phyloP scores from a whole-genome alignment of 1,140 invertebrate species.

The Orius insidiosus region DNA sequence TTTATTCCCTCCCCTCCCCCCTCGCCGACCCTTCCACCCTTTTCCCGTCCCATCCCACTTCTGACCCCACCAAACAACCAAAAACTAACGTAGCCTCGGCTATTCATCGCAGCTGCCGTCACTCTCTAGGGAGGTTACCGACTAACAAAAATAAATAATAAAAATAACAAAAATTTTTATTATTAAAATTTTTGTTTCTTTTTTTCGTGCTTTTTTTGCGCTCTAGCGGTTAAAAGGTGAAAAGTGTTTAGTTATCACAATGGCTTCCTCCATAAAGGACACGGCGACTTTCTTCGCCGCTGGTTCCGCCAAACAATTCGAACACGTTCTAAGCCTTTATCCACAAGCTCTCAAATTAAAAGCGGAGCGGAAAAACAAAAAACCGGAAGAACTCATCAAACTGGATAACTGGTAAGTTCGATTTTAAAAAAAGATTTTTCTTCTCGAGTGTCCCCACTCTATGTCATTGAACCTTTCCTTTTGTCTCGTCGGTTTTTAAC shows the following conservation, averaged over 20 bases:
- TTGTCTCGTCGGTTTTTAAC: conserved; percentile 11
- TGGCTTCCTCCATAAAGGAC: conserved; percentile 70
- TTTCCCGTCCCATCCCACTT: not conserved
- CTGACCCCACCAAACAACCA: not conserved
- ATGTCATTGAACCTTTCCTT: conserved; percentile 31
- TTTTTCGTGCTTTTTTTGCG: not conserved
- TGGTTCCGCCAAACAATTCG: conserved; percentile 69
- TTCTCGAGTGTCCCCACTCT: not conserved
- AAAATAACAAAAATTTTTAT: not conserved
- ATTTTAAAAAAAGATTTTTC: conserved; percentile 11
- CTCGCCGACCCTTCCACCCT: not conserved
- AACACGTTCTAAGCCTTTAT: conserved; percentile 73
- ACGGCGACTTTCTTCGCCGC: conserved; percentile 79
- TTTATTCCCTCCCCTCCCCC: conserved; percentile 5
- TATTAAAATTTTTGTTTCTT: not conserved
- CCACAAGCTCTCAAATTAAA: conserved; percentile 71
- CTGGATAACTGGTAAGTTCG: conserved; percentile 78
- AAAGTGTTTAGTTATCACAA: conserved; percentile 25
- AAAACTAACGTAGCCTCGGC: conserved; percentile 3
- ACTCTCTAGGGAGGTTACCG: conserved; percentile 11
- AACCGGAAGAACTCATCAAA: conserved; percentile 81
- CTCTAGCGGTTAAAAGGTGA: not conserved
- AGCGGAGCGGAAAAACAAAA: conserved; percentile 72
- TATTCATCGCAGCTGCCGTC: conserved; percentile 9
- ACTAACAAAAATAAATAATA: not conserved